phyloP scores from a whole-genome alignment of 2,113 vertebrate species.

The Paraplagusia blochii region DNA sequence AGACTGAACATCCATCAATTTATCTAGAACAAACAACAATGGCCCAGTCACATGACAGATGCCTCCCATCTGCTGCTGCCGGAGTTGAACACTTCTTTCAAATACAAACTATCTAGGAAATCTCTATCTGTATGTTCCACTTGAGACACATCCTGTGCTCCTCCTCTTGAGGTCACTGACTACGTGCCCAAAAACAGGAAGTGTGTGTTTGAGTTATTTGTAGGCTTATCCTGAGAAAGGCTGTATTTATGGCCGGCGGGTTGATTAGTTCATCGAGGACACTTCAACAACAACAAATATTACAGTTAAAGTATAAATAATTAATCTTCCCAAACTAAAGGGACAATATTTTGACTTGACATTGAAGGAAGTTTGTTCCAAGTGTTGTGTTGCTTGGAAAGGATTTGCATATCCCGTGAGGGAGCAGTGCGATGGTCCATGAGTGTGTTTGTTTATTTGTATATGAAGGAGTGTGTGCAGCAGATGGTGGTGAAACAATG shows the following conservation, averaged over 20 bases:
- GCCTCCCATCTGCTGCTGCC: constrained; percentile 35
- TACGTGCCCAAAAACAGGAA: constrained; percentile 75
- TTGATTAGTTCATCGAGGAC: constrained; percentile 46
- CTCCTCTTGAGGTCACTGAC: constrained; percentile 62
- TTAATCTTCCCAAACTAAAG: constrained; percentile 3
- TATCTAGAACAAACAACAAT: constrained; percentile 14
- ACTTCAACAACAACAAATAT: constrained; percentile 18
- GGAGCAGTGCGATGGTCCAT: constrained; percentile 11
- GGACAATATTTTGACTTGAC: constrained; percentile 3
- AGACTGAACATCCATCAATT: not conserved
- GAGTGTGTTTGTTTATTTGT: constrained; percentile 17
- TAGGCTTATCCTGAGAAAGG: constrained; percentile 57
- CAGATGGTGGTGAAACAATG: constrained; percentile 20
- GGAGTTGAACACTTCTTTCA: constrained; percentile 38
- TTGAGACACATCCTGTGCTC: constrained; percentile 67
- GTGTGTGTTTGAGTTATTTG: constrained; percentile 66
- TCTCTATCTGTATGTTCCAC: constrained; percentile 56
- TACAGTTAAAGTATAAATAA: not conserved
- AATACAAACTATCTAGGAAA: constrained; percentile 61
- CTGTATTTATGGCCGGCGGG: constrained; percentile 54
- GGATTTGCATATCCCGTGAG: constrained; percentile 33
- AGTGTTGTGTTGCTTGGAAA: not conserved
- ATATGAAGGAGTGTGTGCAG: constrained; percentile 17
- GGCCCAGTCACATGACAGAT: constrained; percentile 33
- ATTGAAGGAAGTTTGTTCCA: constrained; percentile 3